Percentiles rank a stretch among this genome's conserved stretches.
These are phyloP conservation scores for Lutjanus erythropterus DNA, from an alignment of 2,113 vertebrate species.

Conservation along the genomic window DNA sequence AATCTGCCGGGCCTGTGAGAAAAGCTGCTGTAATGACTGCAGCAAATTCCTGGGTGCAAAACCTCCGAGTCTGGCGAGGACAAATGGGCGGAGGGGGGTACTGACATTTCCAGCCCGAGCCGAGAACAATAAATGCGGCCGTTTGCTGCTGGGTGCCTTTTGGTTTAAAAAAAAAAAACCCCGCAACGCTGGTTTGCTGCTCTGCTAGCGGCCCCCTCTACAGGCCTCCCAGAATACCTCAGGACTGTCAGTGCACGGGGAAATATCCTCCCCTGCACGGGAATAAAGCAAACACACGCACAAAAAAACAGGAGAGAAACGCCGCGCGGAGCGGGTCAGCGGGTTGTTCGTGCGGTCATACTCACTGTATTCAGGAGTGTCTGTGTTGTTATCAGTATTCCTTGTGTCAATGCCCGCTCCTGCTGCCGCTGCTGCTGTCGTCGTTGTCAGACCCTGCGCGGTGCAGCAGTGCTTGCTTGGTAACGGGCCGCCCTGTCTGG, in stretches of 20 bases:
- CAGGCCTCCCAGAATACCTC: conserved; percentile 78
- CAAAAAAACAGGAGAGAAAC: too few species aligned
- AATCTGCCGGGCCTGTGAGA: conserved; percentile 45
- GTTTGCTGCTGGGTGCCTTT: conserved; percentile 36
- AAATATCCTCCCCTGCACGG: conserved; percentile 61
- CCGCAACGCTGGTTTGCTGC: conserved; percentile 64
- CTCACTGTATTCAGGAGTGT: conserved; percentile 74
- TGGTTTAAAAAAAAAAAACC: conserved; percentile 45
- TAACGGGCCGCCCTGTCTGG: conserved; percentile 82
- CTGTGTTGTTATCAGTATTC: conserved; percentile 64
- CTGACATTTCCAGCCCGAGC: conserved; percentile 34
- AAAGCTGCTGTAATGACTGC: conserved; percentile 48
- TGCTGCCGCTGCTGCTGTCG: conserved; percentile 61
- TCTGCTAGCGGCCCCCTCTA: conserved; percentile 75
- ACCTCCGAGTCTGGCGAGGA: background rate
- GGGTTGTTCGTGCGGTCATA: conserved; percentile 21
- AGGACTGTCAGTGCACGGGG: conserved; percentile 61
- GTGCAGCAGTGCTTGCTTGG: conserved; percentile 62
- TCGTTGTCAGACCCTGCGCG: conserved; percentile 70
- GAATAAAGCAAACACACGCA: conserved; percentile 38
- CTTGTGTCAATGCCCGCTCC: conserved; percentile 59
- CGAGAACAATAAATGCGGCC: conserved; percentile 74
- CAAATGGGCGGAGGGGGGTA: conserved; percentile 38
- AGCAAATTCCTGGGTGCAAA: conserved; percentile 26
- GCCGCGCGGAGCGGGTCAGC: background rate